Evolutionary conservation across 2,113 vertebrate genomes (phyloP).

Genomic region (Brachypteracias leptosomus): DNA sequence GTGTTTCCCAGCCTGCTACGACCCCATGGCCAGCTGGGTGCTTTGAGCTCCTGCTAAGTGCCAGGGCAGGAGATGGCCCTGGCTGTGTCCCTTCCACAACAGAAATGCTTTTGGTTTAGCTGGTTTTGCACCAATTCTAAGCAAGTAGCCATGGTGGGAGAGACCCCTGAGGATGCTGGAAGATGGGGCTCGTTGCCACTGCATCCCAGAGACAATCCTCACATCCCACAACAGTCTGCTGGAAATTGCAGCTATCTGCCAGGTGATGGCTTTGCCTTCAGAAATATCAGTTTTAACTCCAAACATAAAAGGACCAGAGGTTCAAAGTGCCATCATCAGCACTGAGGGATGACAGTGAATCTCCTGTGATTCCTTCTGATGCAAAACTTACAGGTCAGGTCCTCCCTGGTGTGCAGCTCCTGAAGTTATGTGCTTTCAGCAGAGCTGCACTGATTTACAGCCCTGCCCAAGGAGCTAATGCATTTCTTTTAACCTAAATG

Average conservation of each 20-base stretch:
- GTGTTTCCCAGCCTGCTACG: too few species aligned
- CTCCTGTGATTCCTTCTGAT: not conserved
- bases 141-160: not conserved
- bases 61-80: not conserved
- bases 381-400: not conserved
- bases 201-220: not conserved
- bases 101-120: not conserved
- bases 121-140: not conserved
- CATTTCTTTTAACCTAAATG: not conserved
- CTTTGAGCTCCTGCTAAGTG: not conserved
- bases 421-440: not conserved
- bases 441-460: conserved; percentile 6
- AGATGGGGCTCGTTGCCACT: not conserved
- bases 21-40: accelerated
- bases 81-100: too few species aligned
- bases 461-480: not conserved
- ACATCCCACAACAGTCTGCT: accelerated
- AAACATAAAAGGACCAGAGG: not conserved
- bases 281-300: not conserved
- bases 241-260: not conserved
- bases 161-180: not conserved
- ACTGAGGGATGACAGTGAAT: not conserved
- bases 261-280: not conserved
- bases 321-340: not conserved
- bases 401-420: not conserved